Percentiles rank a stretch among this genome's conserved stretches.
Evolutionary conservation across 1,140 invertebrate species (phyloP).

Genomic region (Oncopodura yosiiana): DNA sequence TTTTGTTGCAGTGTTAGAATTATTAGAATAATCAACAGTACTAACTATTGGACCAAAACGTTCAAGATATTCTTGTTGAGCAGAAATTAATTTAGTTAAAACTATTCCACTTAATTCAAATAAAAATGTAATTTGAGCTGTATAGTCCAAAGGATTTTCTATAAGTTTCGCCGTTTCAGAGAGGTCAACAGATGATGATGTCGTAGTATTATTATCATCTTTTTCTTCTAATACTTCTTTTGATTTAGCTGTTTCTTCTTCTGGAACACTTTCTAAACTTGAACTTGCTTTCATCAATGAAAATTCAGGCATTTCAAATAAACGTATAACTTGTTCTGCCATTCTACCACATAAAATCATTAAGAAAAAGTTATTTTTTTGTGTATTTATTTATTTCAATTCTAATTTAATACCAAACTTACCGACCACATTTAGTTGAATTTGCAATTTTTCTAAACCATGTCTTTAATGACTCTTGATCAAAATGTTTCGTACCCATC

Average conservation of each 20-base stretch:
- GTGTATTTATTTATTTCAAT: too few relatives aligned
- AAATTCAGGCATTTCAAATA: conserved; percentile 39
- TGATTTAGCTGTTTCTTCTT: conserved; percentile 10
- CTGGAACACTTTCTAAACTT: background rate
- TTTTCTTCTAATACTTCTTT: conserved; percentile 4
- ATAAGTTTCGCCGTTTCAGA: too few relatives aligned
- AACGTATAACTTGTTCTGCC: conserved; percentile 48
- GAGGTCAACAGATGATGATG: too few relatives aligned
- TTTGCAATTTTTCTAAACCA: conserved; percentile 51
- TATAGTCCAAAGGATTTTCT: too few relatives aligned
- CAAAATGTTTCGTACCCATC: conserved; percentile 75
- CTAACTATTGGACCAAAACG: too few relatives aligned
- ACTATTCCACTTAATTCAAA: conserved; percentile 28
- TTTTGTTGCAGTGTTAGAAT: too few relatives aligned
- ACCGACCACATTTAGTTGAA: conserved; percentile 43
- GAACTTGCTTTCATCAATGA: too few relatives aligned
- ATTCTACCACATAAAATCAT: too few relatives aligned
- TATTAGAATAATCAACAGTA: too few relatives aligned
- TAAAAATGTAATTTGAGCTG: conserved; percentile 9
- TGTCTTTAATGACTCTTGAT: conserved; percentile 62
- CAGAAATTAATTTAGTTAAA: conserved; percentile 22
- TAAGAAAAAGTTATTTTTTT: too few relatives aligned
- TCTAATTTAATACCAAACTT: conserved; percentile 39
- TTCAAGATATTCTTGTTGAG: conserved; percentile 27
- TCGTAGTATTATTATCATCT: conserved; percentile 7